Base-by-base conservation (phyloP, 2,888 invertebrate species). In the Tanytarsus gracilentus region DNA sequence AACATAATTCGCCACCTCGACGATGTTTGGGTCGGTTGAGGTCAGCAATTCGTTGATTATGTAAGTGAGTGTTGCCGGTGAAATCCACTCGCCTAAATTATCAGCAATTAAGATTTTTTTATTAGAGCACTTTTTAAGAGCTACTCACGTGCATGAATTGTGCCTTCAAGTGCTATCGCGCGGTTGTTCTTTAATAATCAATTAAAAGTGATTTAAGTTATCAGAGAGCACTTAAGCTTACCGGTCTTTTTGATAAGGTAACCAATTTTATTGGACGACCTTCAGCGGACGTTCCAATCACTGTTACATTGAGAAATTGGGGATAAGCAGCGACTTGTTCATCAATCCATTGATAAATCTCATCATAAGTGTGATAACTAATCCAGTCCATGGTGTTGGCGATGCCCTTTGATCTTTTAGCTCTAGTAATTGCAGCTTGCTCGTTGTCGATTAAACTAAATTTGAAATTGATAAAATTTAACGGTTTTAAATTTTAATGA, bases 41-140 rank as follows among this genome's bases (percentile, higher is more conserved):
- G 79, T 82, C 14, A 88, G 69, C n/a, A 88, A 71, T 69, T 85
- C 77, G 64, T 86, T 82, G 23, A 88, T 79, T 52, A 88, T 78
- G 72, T 81, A 85, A 0, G 83, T 80, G 0, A 81, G 80, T 0
- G 82, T 80, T 0, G 86, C 84, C 0, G 85, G 82, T 0, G 85
- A 78, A 25, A 86, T 84, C 86, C 86, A 86, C 72, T n/a, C n/a
- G n/a, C n/a, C n/a, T n/a, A n/a, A n/a, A n/a, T n/a, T n/a, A n/a
- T n/a, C n/a, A n/a, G n/a, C n/a, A n/a, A n/a, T n/a, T n/a, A n/a
- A n/a, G n/a, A n/a, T n/a, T n/a, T n/a, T n/a, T n/a, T n/a, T n/a
- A n/a, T n/a, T n/a, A n/a, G n/a, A n/a, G n/a, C n/a, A n/a, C n/a
- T n/a, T n/a, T n/a, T n/a, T n/a, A n/a, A n/a, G n/a, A n/a, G n/a